Base-by-base conservation (phyloP, 2,797 vertebrate genomes). In the Notolepis coatsorum region DNA sequence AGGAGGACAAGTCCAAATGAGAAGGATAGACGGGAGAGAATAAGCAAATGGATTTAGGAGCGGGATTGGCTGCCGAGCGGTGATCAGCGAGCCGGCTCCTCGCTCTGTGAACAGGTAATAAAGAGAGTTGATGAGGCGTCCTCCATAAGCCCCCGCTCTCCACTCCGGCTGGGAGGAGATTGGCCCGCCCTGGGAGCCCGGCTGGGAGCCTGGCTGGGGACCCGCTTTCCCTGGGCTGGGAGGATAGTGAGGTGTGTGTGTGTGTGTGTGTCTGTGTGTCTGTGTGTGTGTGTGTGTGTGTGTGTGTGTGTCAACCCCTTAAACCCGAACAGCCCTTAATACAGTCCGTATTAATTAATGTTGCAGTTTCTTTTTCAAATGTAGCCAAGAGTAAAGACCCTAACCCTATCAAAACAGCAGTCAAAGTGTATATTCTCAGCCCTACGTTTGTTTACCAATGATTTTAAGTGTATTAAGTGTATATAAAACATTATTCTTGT, bases 101-200 rank as follows among this genome's bases (percentile, higher is more conserved):
- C 61, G 56, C 56, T 82, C 68, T 77, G 51, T 56, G 75, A 66
- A 68, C 81, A 85, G 85, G 86, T 88, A 90, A 89, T 92, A 87
- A 90, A 90, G 73, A 81, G 72, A 86, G 86, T 66, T 81, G 84
- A 92, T 91, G 85, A 88, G 80, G 78, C 64, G 50, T 88, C 81
- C 69, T 65, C 38, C 68, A 47, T 72, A 72, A 82, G 72, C 68
- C 39, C 28, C 73, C 83, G 67, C 69, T 71, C 63, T 55, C 24
- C 27, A 41, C 46, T 76, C 74, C 18, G 56, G 67, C 72, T 67
- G 47, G 24, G 68, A 71, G 66, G 33, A 17, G 33, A 71, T 56
- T 24, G 43, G 41, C 41, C 52, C 73, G 56, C 61, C 53, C 46
- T 12, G n/a, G n/a, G n/a, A n/a, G n/a, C n/a, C n/a, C n/a, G n/a